Base-by-base conservation (phyloP, 2,797 vertebrate genomes). In the Hafferia zeledoni region DNA sequence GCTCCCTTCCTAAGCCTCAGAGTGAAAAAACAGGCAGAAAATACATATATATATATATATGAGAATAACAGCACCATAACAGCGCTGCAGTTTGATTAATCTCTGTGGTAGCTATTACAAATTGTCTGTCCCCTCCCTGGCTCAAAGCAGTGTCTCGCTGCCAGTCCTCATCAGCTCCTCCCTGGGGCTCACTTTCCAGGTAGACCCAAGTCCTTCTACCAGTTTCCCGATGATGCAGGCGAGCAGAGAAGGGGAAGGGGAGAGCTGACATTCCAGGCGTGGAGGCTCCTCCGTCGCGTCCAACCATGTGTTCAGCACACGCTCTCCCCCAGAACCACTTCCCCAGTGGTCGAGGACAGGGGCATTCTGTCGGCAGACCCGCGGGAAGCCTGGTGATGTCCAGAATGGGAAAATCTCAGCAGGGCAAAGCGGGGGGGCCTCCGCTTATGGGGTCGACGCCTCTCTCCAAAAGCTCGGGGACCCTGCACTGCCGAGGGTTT, bases 191-290 rank as follows among this genome's bases (percentile, higher is more conserved):
- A 6, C 41, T 47, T 6, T 64, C 28, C 68, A 37, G 28, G 49
- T 3, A 70, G 33, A 30, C 80, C 9, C 23, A 6, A 2, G 35
- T 63, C 71, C 43, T 50, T 50, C 46, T 65, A 81, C 56, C 35
- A 19, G 0, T 1, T 9, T 49, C 83, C 63, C 15, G 1, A 47
- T 1, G 19, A 4, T 3, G 35, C 2, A 3, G 44, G 30, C 5
- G 2, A 41, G 37, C 43, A 44, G 39, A n/a, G 37, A 35, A 53
- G n/a, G 63, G 2, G 2, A 13, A 63, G 87, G 27, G n/a, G 17
- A 39, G 33, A 46, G 39, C 47, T 20, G 72, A 67, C 68, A 57
- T 9, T 53, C 28, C 11, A 5, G 47, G 53, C 5, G 9, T 7
- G 27, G 82, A 52, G 31, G 17, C 41, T 30, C 18, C 60, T 61